Conservation (phyloP, 2,113 vertebrate genomes). For the Chionomys nivalis region DNA sequence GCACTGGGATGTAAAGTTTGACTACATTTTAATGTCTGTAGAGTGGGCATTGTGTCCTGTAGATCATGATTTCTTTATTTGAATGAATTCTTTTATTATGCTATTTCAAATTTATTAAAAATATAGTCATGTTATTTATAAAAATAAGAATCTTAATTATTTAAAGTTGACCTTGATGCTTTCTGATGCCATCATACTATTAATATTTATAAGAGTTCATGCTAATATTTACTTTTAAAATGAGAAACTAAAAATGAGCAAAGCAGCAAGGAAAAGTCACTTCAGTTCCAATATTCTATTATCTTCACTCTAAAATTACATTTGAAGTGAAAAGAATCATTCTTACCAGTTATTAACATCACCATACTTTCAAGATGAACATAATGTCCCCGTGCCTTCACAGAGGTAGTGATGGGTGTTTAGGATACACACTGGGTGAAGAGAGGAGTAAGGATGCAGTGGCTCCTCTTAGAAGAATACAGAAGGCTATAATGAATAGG, state of each 20-base stretch:
- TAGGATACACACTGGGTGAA: accelerated
- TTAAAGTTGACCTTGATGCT: constrained; percentile 18
- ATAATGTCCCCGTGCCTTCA: background rate
- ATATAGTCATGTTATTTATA: background rate
- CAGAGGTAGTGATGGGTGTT: too few relatives aligned
- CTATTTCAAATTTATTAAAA: background rate
- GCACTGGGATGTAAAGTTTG: background rate
- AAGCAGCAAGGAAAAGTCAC: background rate
- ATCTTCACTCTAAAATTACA: constrained; percentile 5
- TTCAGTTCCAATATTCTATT: background rate
- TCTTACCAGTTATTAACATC: background rate
- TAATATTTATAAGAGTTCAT: background rate
- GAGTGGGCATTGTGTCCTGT: background rate
- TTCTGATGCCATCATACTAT: background rate
- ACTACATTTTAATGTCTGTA: background rate
- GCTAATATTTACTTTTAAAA: constrained; percentile 51
- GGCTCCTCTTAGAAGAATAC: background rate
- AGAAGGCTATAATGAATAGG: accelerated
- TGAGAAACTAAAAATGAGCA: constrained; percentile 16
- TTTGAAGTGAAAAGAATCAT: constrained; percentile 13
- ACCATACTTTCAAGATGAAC: background rate
- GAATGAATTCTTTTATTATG: background rate
- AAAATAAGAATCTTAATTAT: background rate
- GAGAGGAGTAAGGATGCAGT: accelerated
- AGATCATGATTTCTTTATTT: constrained; percentile 25